Evolutionary conservation across 1,140 invertebrate genomes (phyloP), one percentile per base, ranked within the genome.

Genomic region (Cyclina sinensis): DNA sequence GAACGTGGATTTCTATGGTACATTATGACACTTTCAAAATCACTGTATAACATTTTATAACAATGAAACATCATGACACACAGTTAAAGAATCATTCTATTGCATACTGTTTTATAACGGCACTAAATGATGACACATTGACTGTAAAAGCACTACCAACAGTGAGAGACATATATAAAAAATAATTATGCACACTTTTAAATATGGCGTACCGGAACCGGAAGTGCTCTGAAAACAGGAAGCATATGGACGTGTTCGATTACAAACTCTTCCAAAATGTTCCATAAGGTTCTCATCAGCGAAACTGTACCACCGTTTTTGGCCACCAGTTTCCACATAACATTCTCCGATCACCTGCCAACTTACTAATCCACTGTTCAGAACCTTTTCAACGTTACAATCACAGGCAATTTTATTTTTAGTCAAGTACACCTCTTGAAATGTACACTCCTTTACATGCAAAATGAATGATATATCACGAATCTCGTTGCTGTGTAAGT

Each of bases 281-380:
- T 51, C 62, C 76, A 46, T 51, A 27, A 88, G 32, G 4, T 16
- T 35, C 18, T 54, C n/a, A n/a, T 81, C 65, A 11, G 32, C 48
- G 27, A 88, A 88, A n/a, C 65, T 81, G 27, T 81, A 81, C 62
- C 54, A 35, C 27, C 18, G 30, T 51, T 46, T 73, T 0, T n/a
- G 27, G 1, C 62, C 86, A 16, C 57, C 46, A 21, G n/a, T 16
- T 37, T 87, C 74, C 3, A 83, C 18, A 80, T 48, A 73, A 48
- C 86, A 88, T 70, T 88, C 86, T 5, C 86, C 86, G 7, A 43
- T 14, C 2, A 82, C n/a, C 24, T 59, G 37, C 65, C 65, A 83
- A 12, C 46, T 76, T 4, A 88, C 65, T 32, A 73, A 32, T 24
- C 86, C 86, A 82, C 86, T 88, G 54, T 88, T 88, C n/a, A 88